Conservation (phyloP, 2,797 vertebrate genomes). For the Lepus townsendii region DNA sequence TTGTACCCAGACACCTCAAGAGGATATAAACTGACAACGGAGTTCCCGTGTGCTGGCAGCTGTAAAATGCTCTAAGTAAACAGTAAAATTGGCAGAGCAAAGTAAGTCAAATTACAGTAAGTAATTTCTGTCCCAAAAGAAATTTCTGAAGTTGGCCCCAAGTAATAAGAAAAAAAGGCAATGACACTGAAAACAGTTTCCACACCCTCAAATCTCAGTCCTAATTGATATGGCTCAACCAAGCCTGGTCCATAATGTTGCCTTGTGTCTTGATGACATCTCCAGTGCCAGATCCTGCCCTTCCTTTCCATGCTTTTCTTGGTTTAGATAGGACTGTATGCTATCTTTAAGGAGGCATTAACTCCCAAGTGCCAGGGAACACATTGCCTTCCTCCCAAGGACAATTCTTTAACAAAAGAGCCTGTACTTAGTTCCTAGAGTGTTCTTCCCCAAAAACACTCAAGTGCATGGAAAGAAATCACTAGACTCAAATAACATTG, state of each 20-base stretch:
- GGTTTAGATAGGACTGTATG: background rate
- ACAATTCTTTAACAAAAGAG: slow-evolving; percentile 7
- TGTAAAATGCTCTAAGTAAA: slow-evolving; percentile 68
- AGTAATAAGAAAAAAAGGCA: slow-evolving; percentile 65
- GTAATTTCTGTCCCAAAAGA: slow-evolving; percentile 65
- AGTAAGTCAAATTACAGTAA: slow-evolving; percentile 73
- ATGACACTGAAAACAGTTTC: background rate
- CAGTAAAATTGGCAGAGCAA: slow-evolving; percentile 71
- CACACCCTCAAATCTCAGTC: background rate
- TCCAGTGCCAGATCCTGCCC: background rate
- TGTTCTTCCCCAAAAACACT: background rate
- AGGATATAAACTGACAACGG: slow-evolving; percentile 52
- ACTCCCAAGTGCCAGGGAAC: slow-evolving; percentile 21
- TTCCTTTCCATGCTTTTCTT: background rate
- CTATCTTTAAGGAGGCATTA: slow-evolving; percentile 18
- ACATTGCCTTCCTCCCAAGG: background rate
- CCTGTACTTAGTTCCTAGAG: slow-evolving; percentile 34
- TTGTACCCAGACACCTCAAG: slow-evolving; percentile 64
- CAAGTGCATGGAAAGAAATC: background rate
- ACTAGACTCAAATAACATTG: too few relatives aligned
- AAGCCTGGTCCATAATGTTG: background rate
- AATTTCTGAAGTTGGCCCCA: slow-evolving; percentile 48
- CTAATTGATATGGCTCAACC: slow-evolving; percentile 25
- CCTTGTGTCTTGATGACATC: background rate
- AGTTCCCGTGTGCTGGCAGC: slow-evolving; percentile 40